Evolutionary conservation across 2,888 invertebrate genomes (phyloP), one percentile per base, ranked within the genome.

Genomic region (Synanthedon vespiformis): DNA sequence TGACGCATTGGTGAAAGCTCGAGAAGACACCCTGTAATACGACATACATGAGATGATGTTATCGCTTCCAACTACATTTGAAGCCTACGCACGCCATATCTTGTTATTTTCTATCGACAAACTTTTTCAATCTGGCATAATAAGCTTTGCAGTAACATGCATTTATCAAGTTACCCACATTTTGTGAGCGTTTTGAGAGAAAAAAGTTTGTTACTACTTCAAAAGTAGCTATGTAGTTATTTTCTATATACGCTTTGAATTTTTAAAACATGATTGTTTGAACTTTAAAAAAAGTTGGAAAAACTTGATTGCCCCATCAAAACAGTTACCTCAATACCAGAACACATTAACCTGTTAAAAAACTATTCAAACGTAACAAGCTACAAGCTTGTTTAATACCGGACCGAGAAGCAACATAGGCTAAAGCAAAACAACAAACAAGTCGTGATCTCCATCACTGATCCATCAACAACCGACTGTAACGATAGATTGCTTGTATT

Each of bases 391-490:
- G 34, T 34, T 34, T 77, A 80, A 79, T 74, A 70, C 62, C 64
- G 63, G 68, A 76, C 77, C 72, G 71, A 75, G 73, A 75, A 67
- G 71, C 70, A 67, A 65, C 65, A 70, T 71, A 72, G 75, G 79
- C 76, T 34, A 66, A 74, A 75, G 72, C 75, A 82, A 80, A 81
- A 80, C 77, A 80, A 83, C 79, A 77, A 77, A 75, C 73, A 61
- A 79, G 75, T 81, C 84, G 83, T 80, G 80, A 82, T 77, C 76
- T 66, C 75, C 83, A 81, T 85, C 83, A 77, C 72, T 74, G 78
- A 77, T 81, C 83, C 79, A 81, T 82, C 84, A 81, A 75, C 74
- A 71, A 67, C 62, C 61, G 68, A 70, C 71, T 69, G 72, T 68
- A 68, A 74, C 80, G 85, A 87, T 80, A 77, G 82, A 85, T 84